Evolutionary conservation across 2,113 vertebrate genomes (phyloP).

Genomic region (Nannobrachium achirus): DNA sequence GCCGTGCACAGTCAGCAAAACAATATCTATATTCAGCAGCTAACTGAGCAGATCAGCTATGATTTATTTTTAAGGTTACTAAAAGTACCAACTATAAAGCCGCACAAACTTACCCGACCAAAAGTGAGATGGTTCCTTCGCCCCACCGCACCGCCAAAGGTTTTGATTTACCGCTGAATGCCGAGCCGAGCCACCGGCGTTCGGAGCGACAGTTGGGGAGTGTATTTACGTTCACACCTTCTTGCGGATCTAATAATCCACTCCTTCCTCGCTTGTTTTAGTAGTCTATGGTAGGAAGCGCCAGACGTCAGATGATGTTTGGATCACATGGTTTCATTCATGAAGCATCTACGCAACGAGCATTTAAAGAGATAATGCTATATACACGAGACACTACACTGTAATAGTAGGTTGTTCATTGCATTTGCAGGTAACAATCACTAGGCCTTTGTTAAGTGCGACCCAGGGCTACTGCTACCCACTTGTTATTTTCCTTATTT

Average conservation of each 20-base stretch:
- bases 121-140: conserved; percentile 56
- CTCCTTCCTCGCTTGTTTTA: conserved; percentile 73
- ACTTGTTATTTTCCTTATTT: conserved; percentile 41
- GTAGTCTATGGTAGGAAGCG: conserved; percentile 70
- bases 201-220: conserved; percentile 55
- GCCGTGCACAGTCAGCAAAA: conserved; percentile 80
- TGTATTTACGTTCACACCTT: conserved; percentile 67
- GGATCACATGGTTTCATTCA: conserved; percentile 96
- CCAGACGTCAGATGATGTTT: conserved; percentile 93
- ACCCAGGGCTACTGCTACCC: conserved; percentile 44
- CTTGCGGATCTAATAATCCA: conserved; percentile 72
- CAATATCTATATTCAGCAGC: conserved; percentile 66
- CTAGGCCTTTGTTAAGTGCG: conserved; percentile 48
- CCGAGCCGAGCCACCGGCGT: conserved; percentile 47
- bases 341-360: conserved; percentile 85
- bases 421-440: neutral
- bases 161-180: conserved; percentile 32
- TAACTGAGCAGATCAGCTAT: conserved; percentile 9
- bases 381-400: conserved; percentile 54
- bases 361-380: conserved; percentile 70
- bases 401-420: conserved; percentile 36
- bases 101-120: conserved; percentile 47
- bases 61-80: conserved; percentile 21
- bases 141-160: conserved; percentile 40
- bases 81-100: conserved; percentile 55